phyloP scores from a whole-genome alignment of 2,888 invertebrate species.

The Brachylomia viminalis region DNA sequence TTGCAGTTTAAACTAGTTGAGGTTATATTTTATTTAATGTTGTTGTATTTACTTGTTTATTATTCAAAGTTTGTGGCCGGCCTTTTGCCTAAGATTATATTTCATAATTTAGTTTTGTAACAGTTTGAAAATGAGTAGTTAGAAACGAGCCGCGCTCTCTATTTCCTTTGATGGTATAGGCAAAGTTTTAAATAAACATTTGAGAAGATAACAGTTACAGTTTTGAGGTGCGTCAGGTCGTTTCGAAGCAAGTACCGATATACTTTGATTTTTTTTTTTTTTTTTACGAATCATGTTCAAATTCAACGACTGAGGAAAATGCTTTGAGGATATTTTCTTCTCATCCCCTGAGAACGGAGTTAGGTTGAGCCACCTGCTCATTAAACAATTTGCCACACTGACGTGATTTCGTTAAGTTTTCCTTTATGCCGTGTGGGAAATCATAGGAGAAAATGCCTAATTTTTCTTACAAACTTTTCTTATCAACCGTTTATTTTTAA shows the following conservation, averaged over 20 bases:
- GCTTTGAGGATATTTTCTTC: constrained; percentile 45
- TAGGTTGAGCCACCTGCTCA: constrained; percentile 41
- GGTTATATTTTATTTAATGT: constrained; percentile 35
- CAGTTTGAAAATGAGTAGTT: constrained; percentile 14
- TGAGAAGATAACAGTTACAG: constrained; percentile 20
- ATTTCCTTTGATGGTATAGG: constrained; percentile 27
- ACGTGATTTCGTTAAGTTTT: constrained; percentile 50
- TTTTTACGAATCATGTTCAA: constrained; percentile 27
- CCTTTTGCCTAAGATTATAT: constrained; percentile 12
- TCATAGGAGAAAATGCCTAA: not conserved
- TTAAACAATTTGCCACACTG: constrained; percentile 49
- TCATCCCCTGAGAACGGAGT: constrained; percentile 40
- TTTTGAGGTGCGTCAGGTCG: constrained; percentile 17
- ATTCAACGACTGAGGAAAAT: constrained; percentile 47
- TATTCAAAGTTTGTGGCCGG: not conserved
- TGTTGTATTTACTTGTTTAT: constrained; percentile 22
- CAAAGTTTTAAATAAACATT: constrained; percentile 41
- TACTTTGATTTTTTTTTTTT: constrained; percentile 23
- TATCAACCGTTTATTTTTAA: not conserved
- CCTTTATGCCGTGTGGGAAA: constrained; percentile 19
- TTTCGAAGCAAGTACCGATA: constrained; percentile 4
- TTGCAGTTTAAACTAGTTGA: constrained; percentile 27
- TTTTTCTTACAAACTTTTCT: constrained; percentile 3
- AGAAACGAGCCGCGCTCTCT: not conserved
- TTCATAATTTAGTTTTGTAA: constrained; percentile 23